These are phyloP conservation scores for Thunnus albacares DNA, from an alignment of 2,797 vertebrate species.

Conservation along the genomic window DNA sequence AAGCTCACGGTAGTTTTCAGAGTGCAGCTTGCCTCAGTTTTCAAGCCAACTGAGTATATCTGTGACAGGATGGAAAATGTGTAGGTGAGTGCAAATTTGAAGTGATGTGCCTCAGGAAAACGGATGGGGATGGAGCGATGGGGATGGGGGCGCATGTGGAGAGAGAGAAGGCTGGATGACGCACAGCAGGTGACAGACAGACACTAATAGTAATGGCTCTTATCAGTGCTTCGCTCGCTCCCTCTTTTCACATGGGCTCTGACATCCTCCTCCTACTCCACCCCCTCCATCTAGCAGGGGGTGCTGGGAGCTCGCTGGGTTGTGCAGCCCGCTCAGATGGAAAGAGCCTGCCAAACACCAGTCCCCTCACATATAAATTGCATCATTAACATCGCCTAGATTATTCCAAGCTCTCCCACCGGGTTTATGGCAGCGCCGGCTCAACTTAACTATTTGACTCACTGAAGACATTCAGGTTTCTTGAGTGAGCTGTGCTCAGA, in stretches of 20 bases:
- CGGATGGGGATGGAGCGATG: constrained; percentile 77
- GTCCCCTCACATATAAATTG: constrained; percentile 88
- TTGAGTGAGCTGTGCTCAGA: constrained; percentile 75
- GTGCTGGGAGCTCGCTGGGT: constrained; percentile 80
- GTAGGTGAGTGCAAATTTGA: constrained; percentile 84
- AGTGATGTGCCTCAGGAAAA: constrained; percentile 83
- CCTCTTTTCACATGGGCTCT: constrained; percentile 83
- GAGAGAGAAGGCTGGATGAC: constrained; percentile 81
- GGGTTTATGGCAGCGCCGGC: constrained; percentile 83
- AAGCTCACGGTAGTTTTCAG: constrained; percentile 71
- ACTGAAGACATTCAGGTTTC: constrained; percentile 79
- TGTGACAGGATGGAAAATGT: constrained; percentile 83
- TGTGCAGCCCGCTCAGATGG: constrained; percentile 81
- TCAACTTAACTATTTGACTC: constrained; percentile 85
- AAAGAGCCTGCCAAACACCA: constrained; percentile 85
- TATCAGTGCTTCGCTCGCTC: constrained; percentile 82
- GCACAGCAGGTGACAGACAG: constrained; percentile 87
- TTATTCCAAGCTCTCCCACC: constrained; percentile 86
- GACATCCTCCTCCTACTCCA: constrained; percentile 86
- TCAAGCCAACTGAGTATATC: constrained; percentile 68
- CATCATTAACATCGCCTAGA: constrained; percentile 88
- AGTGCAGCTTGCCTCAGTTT: constrained; percentile 71
- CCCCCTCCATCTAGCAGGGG: constrained; percentile 83
- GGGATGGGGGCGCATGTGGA: constrained; percentile 73
- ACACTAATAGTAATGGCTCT: constrained; percentile 88